Evolutionary conservation across 2,888 invertebrate genomes (phyloP).

Genomic region (Napeogenes sylphis): DNA sequence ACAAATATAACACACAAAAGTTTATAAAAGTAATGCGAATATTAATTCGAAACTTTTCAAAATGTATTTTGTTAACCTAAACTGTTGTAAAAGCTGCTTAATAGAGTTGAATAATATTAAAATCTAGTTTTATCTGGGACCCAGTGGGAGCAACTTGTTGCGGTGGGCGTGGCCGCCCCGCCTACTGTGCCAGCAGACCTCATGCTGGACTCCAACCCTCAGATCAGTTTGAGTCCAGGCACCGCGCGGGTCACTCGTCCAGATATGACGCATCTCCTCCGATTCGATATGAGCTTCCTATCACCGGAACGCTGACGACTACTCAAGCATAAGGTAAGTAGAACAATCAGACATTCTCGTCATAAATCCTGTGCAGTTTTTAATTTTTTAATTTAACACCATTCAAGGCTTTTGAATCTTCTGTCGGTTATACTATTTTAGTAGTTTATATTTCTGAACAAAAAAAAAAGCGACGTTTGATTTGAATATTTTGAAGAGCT

Average conservation of each 20-base stretch:
- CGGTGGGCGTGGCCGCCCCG: constrained; percentile 56
- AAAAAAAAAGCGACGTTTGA: no score
- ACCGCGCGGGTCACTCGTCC: constrained; percentile 34
- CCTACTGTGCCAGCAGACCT: constrained; percentile 32
- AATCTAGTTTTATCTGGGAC: constrained; percentile 8
- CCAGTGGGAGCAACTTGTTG: constrained; percentile 56
- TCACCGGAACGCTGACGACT: constrained; percentile 77
- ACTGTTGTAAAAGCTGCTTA: constrained; percentile 20
- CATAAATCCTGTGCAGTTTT: no score
- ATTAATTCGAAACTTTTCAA: no score
- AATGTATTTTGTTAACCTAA: neutral
- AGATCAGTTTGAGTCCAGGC: constrained; percentile 33
- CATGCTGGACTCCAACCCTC: constrained; percentile 24
- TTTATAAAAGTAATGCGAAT: no score
- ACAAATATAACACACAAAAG: no score
- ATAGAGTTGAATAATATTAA: constrained; percentile 13
- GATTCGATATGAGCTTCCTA: constrained; percentile 69
- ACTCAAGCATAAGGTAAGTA: constrained; percentile 67
- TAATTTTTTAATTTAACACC: no score
- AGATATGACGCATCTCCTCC: constrained; percentile 63
- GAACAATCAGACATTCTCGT: neutral
- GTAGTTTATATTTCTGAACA: no score
- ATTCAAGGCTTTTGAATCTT: no score
- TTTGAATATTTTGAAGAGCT: no score
- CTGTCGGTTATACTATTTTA: no score